Percentiles rank a stretch among this genome's conserved stretches.
phyloP scores from a whole-genome alignment of 2,113 vertebrate species.

The Hipposideros armiger region DNA sequence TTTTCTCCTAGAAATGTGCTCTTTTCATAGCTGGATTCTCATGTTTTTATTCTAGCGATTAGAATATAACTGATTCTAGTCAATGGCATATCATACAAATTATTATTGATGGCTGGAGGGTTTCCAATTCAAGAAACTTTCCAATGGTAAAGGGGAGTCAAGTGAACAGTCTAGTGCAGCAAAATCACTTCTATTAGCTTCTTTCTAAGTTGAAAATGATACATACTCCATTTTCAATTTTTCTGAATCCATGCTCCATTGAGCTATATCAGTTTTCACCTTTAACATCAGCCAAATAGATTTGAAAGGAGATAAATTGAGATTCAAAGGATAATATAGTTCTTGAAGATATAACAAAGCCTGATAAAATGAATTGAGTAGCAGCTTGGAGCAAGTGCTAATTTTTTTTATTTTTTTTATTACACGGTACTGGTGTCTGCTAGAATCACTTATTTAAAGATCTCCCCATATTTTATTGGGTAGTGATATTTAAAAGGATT shows the following conservation, averaged over 20 bases:
- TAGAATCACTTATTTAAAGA: conserved; percentile 67
- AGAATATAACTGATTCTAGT: conserved; percentile 69
- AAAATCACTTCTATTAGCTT: conserved; percentile 71
- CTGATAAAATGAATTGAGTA: conserved; percentile 64
- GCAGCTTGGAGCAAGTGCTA: conserved; percentile 56
- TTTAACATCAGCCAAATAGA: conserved; percentile 79
- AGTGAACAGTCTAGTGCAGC: conserved; percentile 14
- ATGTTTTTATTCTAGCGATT: conserved; percentile 71
- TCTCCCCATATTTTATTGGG: conserved; percentile 64
- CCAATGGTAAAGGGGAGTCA: conserved; percentile 34
- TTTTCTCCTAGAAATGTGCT: conserved; percentile 65
- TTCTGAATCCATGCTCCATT: conserved; percentile 76
- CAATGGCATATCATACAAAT: conserved; percentile 48
- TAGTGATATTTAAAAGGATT: conserved; percentile 60
- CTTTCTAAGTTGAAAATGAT: conserved; percentile 69
- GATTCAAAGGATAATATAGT: conserved; percentile 81
- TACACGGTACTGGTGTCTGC: conserved; percentile 28
- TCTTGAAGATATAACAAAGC: conserved; percentile 73
- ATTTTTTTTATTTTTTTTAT: conserved; percentile 39
- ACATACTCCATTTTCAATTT: conserved; percentile 71
- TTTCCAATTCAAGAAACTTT: conserved; percentile 61
- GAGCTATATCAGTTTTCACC: conserved; percentile 75
- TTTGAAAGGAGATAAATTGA: conserved; percentile 79
- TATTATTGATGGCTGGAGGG: conserved; percentile 67
- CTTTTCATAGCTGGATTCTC: conserved; percentile 58